Percentiles rank a stretch among this genome's conserved stretches.
These are phyloP conservation scores for Petrocephalus zakoni DNA, from an alignment of 2,113 vertebrate species.

Conservation along the genomic window DNA sequence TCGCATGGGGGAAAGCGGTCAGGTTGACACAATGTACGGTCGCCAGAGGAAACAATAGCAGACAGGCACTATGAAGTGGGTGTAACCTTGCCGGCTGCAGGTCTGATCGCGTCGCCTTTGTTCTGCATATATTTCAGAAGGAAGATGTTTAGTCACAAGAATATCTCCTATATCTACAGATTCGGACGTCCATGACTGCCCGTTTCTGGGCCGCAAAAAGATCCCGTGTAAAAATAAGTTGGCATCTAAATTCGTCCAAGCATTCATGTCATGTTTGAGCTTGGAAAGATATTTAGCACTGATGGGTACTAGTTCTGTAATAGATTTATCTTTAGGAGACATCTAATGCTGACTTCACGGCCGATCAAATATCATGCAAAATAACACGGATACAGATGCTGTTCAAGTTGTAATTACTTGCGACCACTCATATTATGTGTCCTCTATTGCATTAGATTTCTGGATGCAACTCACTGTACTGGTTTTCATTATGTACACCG, in stretches of 20 bases:
- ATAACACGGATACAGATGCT: constrained; percentile 48
- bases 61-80: constrained; percentile 48
- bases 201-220: constrained; percentile 47
- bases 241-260: constrained; percentile 58
- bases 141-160: background rate
- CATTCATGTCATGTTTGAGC: constrained; percentile 60
- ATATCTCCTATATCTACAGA: constrained; percentile 22
- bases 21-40: constrained; percentile 5
- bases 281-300: constrained; percentile 45
- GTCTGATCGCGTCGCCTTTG: constrained; percentile 46
- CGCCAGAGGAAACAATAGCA: constrained; percentile 34
- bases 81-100: constrained; percentile 63
- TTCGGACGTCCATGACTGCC: constrained; percentile 34
- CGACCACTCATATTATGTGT: constrained; percentile 45
- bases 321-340: constrained; percentile 53
- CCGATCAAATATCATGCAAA: constrained; percentile 54
- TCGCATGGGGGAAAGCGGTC: background rate
- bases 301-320: constrained; percentile 52
- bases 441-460: constrained; percentile 52
- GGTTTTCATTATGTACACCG: constrained; percentile 86
- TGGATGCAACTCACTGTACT: constrained; percentile 91
- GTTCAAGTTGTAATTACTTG: constrained; percentile 44
- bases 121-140: constrained; percentile 23
- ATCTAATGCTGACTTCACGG: constrained; percentile 47
- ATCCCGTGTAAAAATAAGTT: constrained; percentile 66